Base-by-base conservation (phyloP, 2,888 invertebrate species). In the Lasioglossum malachurum region DNA sequence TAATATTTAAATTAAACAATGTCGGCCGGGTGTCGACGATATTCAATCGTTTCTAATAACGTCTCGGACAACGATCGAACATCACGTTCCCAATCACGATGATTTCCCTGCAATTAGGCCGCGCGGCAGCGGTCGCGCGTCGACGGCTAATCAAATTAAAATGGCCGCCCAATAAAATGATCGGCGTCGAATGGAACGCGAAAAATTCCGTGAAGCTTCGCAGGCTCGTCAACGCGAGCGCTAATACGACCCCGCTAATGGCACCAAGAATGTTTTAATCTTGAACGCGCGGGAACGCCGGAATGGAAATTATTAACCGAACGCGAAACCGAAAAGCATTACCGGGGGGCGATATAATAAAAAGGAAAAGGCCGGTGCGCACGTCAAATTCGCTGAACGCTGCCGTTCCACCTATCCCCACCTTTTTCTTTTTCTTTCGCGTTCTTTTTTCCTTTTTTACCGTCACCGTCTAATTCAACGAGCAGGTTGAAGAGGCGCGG, bases 121-220 rank as follows among this genome's bases (percentile, higher is more conserved):
- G 53, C 23, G 53, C 3, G 8, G 23, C 10, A 10, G 53, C 53
- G 53, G 53, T 53, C 53, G 53, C 53, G 53, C 53, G 10, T 10
- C 35, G 64, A n/a, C 67, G 83, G 80, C 72, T 84, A 84, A 84
- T 84, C 80, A 80, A 84, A 77, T 77, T 80, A 84, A 76, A 60
- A 46, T 35, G 78, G 35, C 35, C 19, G 73, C 60, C 19, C 80
- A 67, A 80, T 77, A 73, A 80, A 77, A 60, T 31, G 71, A 57
- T 67, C 71, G 41, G 67, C 60, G 27, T 71, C 67, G 53, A 5
- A 27, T 31, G 80, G 77, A 80, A 84, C 75, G 80, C 44, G 76
- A 69, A 80, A 80, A 80, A 84, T 84, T 84, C 73, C 77, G 38
- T 44, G 80, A 80, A 84, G 44, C 23, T 71, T 27, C 23, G 38